Evolutionary conservation across 2,888 invertebrate species (phyloP).

Genomic region (Agrotis segetum): DNA sequence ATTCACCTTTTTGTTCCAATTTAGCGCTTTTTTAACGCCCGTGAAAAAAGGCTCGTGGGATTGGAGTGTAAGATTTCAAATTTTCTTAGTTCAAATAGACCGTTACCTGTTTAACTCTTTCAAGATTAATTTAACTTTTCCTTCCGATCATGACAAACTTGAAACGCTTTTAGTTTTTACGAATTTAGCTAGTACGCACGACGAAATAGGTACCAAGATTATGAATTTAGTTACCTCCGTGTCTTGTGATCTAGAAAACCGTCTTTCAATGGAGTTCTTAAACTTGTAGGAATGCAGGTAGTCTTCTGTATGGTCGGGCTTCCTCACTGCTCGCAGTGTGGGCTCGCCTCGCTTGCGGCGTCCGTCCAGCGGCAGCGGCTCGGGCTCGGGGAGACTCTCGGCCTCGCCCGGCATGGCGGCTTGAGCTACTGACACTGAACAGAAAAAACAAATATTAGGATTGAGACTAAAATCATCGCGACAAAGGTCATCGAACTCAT

Average conservation of each 20-base stretch:
- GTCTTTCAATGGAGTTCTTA: slow-evolving; percentile 97
- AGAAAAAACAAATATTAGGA: slow-evolving; percentile 21
- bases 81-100: neutral
- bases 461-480: slow-evolving; percentile 1
- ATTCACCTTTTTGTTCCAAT: too few relatives aligned
- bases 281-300: slow-evolving; percentile 95
- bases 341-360: slow-evolving; percentile 79
- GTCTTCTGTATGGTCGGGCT: slow-evolving; percentile 87
- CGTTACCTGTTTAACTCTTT: neutral
- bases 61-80: too few relatives aligned
- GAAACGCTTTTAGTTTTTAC: too few relatives aligned
- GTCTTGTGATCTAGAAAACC: slow-evolving; percentile 93
- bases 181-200: neutral
- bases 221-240: slow-evolving; percentile 74
- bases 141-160: too few relatives aligned
- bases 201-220: neutral
- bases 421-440: slow-evolving; percentile 67
- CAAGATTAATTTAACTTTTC: neutral
- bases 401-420: slow-evolving; percentile 55
- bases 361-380: slow-evolving; percentile 76
- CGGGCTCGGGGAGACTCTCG: slow-evolving; percentile 62
- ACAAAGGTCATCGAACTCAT: slow-evolving; percentile 36
- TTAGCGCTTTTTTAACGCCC: too few relatives aligned
- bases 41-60: too few relatives aligned
- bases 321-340: slow-evolving; percentile 81